Percentiles rank a stretch among this genome's conserved stretches.
Conservation (phyloP, 53 echinoderm and acorn worm genomes). For the Zoroaster sp. region DNA sequence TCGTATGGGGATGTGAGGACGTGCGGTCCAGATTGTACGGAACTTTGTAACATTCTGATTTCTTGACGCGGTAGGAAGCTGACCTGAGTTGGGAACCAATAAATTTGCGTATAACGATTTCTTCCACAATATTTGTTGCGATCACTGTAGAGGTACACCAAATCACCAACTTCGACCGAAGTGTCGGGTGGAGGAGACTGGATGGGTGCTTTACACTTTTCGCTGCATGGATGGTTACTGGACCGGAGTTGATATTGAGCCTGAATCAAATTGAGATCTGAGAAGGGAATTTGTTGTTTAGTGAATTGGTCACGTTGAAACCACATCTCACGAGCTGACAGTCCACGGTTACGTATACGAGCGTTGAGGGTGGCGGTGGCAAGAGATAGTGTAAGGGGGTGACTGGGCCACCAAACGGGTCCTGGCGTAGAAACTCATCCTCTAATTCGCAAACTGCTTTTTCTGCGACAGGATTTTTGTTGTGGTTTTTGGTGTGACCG, state of each 20-base stretch:
- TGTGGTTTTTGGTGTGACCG: too few species aligned
- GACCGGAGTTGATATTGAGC: conserved; percentile 47
- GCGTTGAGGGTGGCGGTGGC: too few species aligned
- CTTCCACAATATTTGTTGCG: conserved; percentile 35
- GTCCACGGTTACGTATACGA: background rate
- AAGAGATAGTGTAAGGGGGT: conserved; percentile 15
- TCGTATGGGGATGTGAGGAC: background rate
- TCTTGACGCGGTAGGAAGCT: conserved; percentile 62
- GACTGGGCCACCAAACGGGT: background rate
- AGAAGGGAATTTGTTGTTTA: conserved; percentile 48
- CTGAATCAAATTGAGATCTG: too few species aligned
- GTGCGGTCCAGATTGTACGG: background rate
- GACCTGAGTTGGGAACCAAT: conserved; percentile 52
- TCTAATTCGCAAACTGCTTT: too few species aligned
- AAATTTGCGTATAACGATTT: conserved; percentile 61
- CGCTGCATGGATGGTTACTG: conserved; percentile 52
- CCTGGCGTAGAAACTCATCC: too few species aligned
- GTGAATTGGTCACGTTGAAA: conserved; percentile 61
- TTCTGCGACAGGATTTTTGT: too few species aligned
- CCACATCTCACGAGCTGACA: conserved; percentile 48
- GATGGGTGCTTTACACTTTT: conserved; percentile 26
- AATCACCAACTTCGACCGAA: conserved; percentile 16
- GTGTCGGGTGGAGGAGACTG: background rate
- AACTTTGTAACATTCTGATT: conserved; percentile 50
- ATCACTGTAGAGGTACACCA: conserved; percentile 48